A percentile compares a stretch with the other conserved stretches of the same genome.
These are phyloP conservation scores for Carassius carassius DNA, from an alignment of 2,113 vertebrate genomes.

Conservation along the genomic window DNA sequence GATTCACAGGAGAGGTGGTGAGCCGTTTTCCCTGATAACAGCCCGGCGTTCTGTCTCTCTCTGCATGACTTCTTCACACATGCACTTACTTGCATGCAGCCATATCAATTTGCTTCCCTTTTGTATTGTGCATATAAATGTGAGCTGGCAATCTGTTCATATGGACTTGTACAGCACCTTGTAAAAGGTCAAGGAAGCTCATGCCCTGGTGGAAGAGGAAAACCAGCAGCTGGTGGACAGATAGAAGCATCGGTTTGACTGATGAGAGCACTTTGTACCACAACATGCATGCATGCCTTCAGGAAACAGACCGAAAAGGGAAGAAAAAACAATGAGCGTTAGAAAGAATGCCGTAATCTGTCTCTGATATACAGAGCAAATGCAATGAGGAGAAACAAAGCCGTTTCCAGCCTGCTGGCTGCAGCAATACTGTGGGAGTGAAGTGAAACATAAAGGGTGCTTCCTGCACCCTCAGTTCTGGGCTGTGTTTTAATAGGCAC, in stretches of 20 bases:
- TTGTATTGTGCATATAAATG: slow-evolving; percentile 48
- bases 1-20: slow-evolving; percentile 67
- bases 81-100: slow-evolving; percentile 46
- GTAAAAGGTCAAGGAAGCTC: slow-evolving; percentile 54
- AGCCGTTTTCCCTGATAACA: slow-evolving; percentile 59
- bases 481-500: neutral
- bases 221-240: neutral
- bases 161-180: slow-evolving; percentile 35
- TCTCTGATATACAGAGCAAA: slow-evolving; percentile 53
- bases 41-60: slow-evolving; percentile 48
- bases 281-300: slow-evolving; percentile 28
- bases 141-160: slow-evolving; percentile 45
- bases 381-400: slow-evolving; percentile 29
- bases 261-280: slow-evolving; percentile 38
- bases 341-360: slow-evolving; percentile 49
- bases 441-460: neutral
- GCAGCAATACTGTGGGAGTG: slow-evolving; percentile 30
- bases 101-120: slow-evolving; percentile 58
- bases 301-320: neutral
- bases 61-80: slow-evolving; percentile 52
- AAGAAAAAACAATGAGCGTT: neutral
- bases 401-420: slow-evolving; percentile 17
- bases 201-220: slow-evolving; percentile 11
- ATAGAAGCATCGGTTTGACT: slow-evolving; percentile 49
- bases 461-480: neutral